Conservation (phyloP, 2,797 vertebrate species). For the Etheostoma perlongum region DNA sequence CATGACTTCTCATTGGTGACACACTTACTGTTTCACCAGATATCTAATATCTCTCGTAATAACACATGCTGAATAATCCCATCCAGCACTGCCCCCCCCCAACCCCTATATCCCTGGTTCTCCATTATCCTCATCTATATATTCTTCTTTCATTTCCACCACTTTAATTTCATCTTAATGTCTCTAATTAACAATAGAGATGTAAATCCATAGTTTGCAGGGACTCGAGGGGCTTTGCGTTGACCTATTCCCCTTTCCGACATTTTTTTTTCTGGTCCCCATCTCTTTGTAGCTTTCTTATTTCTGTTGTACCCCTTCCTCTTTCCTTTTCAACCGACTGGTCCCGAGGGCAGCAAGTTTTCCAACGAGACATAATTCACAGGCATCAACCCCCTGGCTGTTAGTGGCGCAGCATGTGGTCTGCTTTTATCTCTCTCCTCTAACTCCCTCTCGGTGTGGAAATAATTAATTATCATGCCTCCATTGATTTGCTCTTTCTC, state of each 20-base stretch:
- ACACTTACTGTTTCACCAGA: conserved; percentile 47
- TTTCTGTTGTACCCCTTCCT: conserved; percentile 44
- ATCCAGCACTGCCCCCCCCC: conserved; percentile 13
- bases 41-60: conserved; percentile 72
- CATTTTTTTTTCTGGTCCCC: conserved; percentile 40
- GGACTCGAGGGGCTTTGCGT: conserved; percentile 51
- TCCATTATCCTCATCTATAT: conserved; percentile 52
- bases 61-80: conserved; percentile 64
- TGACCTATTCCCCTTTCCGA: conserved; percentile 62
- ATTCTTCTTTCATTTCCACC: conserved; percentile 60
- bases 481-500: conserved; percentile 70
- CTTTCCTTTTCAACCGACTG: conserved; percentile 57
- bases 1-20: conserved; percentile 48
- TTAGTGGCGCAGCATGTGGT: conserved; percentile 78
- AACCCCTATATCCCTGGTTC: not conserved
- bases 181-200: conserved; percentile 71
- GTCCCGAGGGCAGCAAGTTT: conserved; percentile 67
- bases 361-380: conserved; percentile 67
- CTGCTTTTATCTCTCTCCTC: conserved; percentile 80
- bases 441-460: conserved; percentile 70
- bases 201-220: conserved; percentile 63
- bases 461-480: conserved; percentile 79
- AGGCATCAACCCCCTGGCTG: conserved; percentile 67
- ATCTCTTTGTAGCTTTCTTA: conserved; percentile 43
- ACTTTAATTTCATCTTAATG: conserved; percentile 72